Evolutionary conservation across 2,113 vertebrate species (phyloP).

Genomic region (Agapornis roseicollis): DNA sequence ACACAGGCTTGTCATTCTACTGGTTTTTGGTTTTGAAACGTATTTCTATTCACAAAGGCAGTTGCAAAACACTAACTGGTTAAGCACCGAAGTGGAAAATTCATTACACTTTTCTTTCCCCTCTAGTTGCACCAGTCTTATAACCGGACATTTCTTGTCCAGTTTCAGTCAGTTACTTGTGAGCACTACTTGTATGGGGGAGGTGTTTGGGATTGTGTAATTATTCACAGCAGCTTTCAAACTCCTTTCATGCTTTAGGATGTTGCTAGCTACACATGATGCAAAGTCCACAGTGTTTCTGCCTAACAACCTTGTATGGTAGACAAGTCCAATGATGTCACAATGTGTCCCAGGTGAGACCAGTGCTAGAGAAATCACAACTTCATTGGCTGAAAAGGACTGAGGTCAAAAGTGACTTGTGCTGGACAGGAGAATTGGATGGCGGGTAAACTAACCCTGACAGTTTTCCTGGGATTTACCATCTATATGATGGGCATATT

Average conservation of each 20-base stretch:
- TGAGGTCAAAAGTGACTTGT: background rate
- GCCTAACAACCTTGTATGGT: background rate
- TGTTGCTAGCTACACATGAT: background rate
- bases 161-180: background rate
- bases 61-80: background rate
- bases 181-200: background rate
- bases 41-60: background rate
- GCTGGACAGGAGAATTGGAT: background rate
- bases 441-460: background rate
- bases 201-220: background rate
- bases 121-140: background rate
- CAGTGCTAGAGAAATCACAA: background rate
- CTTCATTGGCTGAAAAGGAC: background rate
- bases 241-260: background rate
- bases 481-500: background rate
- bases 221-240: background rate
- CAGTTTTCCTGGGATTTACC: background rate
- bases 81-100: background rate
- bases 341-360: background rate
- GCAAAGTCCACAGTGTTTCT: background rate
- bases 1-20: background rate
- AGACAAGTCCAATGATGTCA: constrained; percentile 12
- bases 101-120: background rate
- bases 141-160: background rate
- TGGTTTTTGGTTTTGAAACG: rapidly evolving